phyloP scores from a whole-genome alignment of 2,797 vertebrate species.

The Tauraco hartlaubi region DNA sequence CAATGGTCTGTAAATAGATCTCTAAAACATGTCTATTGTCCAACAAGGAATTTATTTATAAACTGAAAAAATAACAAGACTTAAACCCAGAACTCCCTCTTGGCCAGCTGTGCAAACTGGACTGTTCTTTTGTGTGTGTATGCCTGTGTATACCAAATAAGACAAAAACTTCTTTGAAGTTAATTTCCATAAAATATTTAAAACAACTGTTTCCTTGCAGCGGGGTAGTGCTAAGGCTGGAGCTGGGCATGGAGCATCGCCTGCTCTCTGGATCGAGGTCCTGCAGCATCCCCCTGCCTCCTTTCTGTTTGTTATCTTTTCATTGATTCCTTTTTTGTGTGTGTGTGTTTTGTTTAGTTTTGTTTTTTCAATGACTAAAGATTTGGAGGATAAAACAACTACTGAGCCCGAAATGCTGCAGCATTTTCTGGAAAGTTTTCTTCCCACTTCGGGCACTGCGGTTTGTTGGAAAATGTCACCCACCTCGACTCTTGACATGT shows the following conservation, averaged over 20 bases:
- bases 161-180: background rate
- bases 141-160: background rate
- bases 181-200: background rate
- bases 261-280: background rate
- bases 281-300: background rate
- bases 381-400: background rate
- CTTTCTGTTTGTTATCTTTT: background rate
- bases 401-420: background rate
- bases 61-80: conserved; percentile 26
- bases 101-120: background rate
- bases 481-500: background rate
- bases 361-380: background rate
- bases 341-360: too few species aligned
- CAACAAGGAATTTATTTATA: conserved; percentile 37
- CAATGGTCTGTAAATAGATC: conserved; percentile 6
- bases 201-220: background rate
- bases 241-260: background rate
- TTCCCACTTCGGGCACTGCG: background rate
- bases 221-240: background rate
- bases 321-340: too few species aligned
- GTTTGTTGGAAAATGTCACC: background rate
- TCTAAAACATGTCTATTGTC: conserved; percentile 21
- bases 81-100: background rate
- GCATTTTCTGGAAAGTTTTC: background rate
- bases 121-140: background rate